Conservation (phyloP, 2,797 vertebrate genomes). For the Molossus molossus region DNA sequence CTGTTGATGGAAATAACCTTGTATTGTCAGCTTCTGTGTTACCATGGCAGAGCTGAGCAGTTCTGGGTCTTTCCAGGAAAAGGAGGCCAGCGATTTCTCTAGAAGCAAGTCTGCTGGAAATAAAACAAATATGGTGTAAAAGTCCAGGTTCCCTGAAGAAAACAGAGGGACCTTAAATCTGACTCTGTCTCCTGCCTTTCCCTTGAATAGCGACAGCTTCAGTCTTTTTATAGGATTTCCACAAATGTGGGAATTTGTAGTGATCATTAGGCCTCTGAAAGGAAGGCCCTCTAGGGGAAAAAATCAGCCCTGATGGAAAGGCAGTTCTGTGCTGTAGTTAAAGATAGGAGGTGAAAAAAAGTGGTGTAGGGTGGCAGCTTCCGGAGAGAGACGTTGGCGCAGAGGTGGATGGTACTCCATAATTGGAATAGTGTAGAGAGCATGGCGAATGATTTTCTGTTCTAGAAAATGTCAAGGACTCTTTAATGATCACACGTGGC, state of each 20-base stretch:
- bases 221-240: conserved; percentile 58
- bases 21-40: neutral
- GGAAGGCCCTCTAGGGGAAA: conserved; percentile 53
- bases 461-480: conserved; percentile 47
- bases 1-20: neutral
- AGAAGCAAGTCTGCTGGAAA: neutral
- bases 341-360: conserved; percentile 55
- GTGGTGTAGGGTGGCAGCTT: neutral
- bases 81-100: neutral
- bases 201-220: neutral
- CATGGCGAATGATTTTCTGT: neutral
- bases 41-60: neutral
- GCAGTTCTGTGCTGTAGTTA: conserved; percentile 57
- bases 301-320: conserved; percentile 65
- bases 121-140: neutral
- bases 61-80: neutral
- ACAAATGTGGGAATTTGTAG: neutral
- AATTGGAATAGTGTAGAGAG: neutral
- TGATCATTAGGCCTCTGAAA: conserved; percentile 52
- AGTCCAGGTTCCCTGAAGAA: neutral
- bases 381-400: neutral
- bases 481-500: conserved; percentile 53
- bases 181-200: neutral
- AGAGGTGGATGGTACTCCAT: neutral
- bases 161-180: neutral